phyloP scores from a whole-genome alignment of 1,140 invertebrate genomes.

The Drosophila neocordata region DNA sequence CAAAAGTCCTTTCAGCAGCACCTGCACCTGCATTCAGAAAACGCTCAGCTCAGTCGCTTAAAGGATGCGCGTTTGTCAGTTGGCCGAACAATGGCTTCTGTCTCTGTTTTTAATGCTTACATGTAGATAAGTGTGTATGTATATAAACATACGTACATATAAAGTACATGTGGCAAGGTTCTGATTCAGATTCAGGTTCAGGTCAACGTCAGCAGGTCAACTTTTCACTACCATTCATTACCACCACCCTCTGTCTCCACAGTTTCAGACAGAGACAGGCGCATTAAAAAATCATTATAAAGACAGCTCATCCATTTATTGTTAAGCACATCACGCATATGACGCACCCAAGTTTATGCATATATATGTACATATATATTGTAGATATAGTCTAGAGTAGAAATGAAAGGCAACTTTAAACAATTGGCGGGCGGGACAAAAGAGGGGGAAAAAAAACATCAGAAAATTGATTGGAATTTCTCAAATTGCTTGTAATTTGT shows the following conservation, averaged over 20 bases:
- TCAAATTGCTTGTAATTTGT: constrained; percentile 68
- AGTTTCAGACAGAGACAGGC: neutral
- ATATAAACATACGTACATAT: neutral
- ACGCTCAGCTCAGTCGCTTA: neutral
- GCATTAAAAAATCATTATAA: constrained; percentile 4
- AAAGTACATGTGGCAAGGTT: neutral
- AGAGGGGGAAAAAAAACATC: neutral
- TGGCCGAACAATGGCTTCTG: constrained; percentile 2
- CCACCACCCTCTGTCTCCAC: no score
- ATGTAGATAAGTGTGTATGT: neutral
- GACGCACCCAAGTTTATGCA: constrained; percentile 2
- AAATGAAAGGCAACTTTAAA: constrained; percentile 14
- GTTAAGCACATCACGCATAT: constrained; percentile 7
- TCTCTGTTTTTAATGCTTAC: neutral
- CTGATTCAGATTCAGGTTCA: constrained; percentile 1
- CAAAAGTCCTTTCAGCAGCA: constrained; percentile 30
- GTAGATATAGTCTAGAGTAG: neutral
- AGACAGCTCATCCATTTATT: constrained; percentile 8
- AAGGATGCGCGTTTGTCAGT: constrained; percentile 10
- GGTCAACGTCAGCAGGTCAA: constrained; percentile 17
- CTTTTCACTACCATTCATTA: no score
- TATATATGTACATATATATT: neutral
- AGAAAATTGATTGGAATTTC: constrained; percentile 58
- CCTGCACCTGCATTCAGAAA: constrained; percentile 23
- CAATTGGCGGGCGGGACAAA: no score